phyloP scores from a whole-genome alignment of 2,113 vertebrate genomes.

The Tenebrosternarchus preto region DNA sequence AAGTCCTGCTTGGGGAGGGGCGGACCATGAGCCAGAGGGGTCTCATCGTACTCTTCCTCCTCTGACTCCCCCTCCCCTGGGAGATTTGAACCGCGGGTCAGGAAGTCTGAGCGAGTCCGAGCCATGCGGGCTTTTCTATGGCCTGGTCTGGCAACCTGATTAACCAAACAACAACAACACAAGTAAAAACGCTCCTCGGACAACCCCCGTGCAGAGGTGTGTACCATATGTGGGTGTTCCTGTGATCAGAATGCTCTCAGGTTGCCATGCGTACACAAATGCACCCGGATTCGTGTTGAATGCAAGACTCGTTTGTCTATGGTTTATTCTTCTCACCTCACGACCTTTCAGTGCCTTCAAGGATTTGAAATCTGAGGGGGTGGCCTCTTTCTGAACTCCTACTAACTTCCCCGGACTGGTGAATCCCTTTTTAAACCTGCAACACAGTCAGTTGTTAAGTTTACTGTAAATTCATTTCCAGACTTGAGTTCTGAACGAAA shows the following conservation, averaged over 20 bases:
- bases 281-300: neutral
- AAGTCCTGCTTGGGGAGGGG: constrained; percentile 81
- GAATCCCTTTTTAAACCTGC: constrained; percentile 73
- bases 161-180: constrained; percentile 75
- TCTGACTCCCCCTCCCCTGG: constrained; percentile 92
- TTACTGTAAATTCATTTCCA: neutral
- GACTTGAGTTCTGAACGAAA: neutral
- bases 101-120: constrained; percentile 98
- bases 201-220: neutral
- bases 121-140: constrained; percentile 99
- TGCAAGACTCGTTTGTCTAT: neutral
- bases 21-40: constrained; percentile 82
- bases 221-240: neutral
- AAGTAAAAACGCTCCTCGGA: constrained; percentile 52
- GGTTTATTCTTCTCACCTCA: constrained; percentile 66
- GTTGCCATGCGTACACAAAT: constrained; percentile 11
- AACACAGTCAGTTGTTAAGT: constrained; percentile 41
- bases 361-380: constrained; percentile 67
- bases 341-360: constrained; percentile 66
- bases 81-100: constrained; percentile 90
- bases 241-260: neutral
- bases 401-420: constrained; percentile 64
- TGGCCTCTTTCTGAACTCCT: constrained; percentile 69
- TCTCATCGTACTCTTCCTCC: constrained; percentile 89
- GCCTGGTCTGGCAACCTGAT: constrained; percentile 80